Conservation (phyloP, 1,140 invertebrate genomes). For the Drosophila repleta region DNA sequence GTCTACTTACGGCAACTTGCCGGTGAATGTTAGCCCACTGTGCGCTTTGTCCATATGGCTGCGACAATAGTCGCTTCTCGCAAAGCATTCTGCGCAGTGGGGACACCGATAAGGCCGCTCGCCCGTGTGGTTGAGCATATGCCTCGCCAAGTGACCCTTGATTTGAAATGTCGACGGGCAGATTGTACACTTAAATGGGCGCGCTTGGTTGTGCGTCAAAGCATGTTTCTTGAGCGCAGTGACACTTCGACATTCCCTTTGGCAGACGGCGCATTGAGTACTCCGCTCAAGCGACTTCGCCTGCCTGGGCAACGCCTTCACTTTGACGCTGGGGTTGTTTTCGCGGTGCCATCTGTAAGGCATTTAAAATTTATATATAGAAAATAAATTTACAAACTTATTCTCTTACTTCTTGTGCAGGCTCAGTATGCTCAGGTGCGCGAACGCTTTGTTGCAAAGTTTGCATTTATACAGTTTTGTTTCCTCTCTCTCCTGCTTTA, state of each 20-base stretch:
- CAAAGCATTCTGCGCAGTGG: slow-evolving; percentile 2
- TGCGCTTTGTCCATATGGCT: neutral
- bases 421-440: slow-evolving; percentile 3
- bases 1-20: neutral
- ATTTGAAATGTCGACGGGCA: slow-evolving; percentile 1
- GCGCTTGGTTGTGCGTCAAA: neutral
- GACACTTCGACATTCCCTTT: neutral
- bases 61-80: slow-evolving; percentile 20
- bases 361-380: neutral
- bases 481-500: neutral
- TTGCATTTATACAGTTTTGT: slow-evolving; percentile 7
- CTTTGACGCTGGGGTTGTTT: neutral
- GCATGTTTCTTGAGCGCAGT: neutral
- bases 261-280: neutral
- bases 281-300: neutral
- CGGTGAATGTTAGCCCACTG: neutral
- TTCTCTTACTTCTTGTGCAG: slow-evolving; percentile 18
- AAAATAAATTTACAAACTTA: neutral
- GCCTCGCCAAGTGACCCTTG: neutral
- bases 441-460: slow-evolving; percentile 16
- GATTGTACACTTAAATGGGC: neutral
- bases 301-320: neutral
- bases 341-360: slow-evolving; percentile 6
- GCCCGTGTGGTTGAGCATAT: slow-evolving; percentile 16
- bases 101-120: slow-evolving; percentile 27